These are phyloP conservation scores for Euschistus heros DNA, from an alignment of 1,140 invertebrate genomes.

Conservation along the genomic window DNA sequence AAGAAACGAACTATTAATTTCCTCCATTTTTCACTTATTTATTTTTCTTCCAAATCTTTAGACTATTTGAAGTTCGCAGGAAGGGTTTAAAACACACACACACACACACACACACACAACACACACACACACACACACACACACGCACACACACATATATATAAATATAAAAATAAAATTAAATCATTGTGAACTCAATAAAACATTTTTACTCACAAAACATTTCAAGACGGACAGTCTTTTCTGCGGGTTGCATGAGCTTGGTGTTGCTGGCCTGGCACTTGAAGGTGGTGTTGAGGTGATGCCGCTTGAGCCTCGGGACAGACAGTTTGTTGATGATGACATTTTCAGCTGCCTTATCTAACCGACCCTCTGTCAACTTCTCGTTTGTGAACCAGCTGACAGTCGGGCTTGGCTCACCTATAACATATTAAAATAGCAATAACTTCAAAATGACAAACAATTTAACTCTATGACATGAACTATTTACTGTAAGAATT, in stretches of 20 bases:
- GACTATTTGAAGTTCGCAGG: too few relatives aligned
- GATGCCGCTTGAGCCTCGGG: constrained; percentile 53
- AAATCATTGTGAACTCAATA: background rate
- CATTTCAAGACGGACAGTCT: constrained; percentile 64
- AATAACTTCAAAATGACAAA: too few relatives aligned
- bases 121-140: too few relatives aligned
- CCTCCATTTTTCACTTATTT: too few relatives aligned
- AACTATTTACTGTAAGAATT: too few relatives aligned
- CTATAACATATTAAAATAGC: constrained; percentile 38
- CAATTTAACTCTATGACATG: too few relatives aligned
- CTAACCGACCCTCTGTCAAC: constrained; percentile 41
- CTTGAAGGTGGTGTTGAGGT: constrained; percentile 71
- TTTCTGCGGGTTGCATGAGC: constrained; percentile 65
- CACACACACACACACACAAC: too few relatives aligned
- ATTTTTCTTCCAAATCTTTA: too few relatives aligned
- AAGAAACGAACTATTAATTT: too few relatives aligned
- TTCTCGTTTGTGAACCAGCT: constrained; percentile 64
- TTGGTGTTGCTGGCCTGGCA: constrained; percentile 79
- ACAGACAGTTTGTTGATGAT: constrained; percentile 67
- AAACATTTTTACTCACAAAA: constrained; percentile 50
- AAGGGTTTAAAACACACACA: too few relatives aligned
- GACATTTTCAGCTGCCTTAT: constrained; percentile 53
- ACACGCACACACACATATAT: too few relatives aligned
- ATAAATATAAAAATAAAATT: background rate
- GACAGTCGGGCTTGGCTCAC: constrained; percentile 66